Percentiles rank a stretch among this genome's conserved stretches.
phyloP scores from a whole-genome alignment of 53 echinoderm and acorn worm species.

The Stichopus horrens region DNA sequence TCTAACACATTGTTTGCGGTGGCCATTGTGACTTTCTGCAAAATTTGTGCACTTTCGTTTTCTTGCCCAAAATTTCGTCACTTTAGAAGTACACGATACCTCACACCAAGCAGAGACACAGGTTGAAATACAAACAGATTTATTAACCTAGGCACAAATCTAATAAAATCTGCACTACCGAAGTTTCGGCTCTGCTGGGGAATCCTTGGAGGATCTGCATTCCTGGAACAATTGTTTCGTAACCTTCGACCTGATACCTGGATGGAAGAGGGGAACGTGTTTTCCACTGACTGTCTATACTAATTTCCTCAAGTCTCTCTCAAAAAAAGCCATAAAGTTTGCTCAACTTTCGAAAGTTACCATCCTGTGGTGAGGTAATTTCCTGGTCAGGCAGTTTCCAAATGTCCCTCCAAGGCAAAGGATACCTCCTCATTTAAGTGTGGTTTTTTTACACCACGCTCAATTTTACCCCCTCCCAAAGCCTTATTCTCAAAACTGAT shows the following conservation, averaged over 20 bases:
- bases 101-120: neutral
- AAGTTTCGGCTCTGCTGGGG: neutral
- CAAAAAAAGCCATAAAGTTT: neutral
- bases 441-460: slow-evolving; percentile 1
- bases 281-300: slow-evolving; percentile 13
- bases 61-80: no score
- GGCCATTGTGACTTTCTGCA: no score
- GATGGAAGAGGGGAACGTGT: neutral
- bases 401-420: neutral
- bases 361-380: slow-evolving; percentile 24
- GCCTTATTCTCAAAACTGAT: neutral
- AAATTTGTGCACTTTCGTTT: no score
- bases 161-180: neutral
- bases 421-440: neutral
- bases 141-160: slow-evolving; percentile 4
- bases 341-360: neutral
- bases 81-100: neutral
- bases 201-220: neutral
- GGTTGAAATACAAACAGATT: neutral
- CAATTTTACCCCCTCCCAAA: slow-evolving; percentile 25
- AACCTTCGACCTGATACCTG: slow-evolving; percentile 14
- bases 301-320: slow-evolving; percentile 2
- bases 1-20: no score
- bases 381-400: neutral
- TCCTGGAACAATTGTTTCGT: neutral